Percentiles rank a stretch among this genome's conserved stretches.
phyloP scores from a whole-genome alignment of 2,888 invertebrate genomes.

The Pocota personata region DNA sequence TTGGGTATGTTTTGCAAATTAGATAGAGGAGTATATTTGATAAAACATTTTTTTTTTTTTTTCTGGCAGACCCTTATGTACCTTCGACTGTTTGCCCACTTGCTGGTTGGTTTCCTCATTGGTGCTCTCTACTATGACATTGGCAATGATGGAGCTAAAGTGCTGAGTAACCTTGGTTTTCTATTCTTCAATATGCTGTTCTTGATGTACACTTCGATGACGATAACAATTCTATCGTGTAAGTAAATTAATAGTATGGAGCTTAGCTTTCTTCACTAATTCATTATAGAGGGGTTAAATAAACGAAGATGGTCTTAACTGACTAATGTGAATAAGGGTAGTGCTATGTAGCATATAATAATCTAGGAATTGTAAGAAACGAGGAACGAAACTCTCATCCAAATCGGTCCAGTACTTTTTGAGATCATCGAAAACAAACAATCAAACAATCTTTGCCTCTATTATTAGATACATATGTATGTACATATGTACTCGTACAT shows the following conservation, averaged over 20 bases:
- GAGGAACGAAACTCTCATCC: no score
- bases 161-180: slow-evolving; percentile 97
- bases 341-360: no score
- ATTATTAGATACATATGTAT: no score
- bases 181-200: slow-evolving; percentile 99
- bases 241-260: slow-evolving; percentile 81
- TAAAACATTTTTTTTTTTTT: neutral
- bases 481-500: no score
- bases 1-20: slow-evolving; percentile 86
- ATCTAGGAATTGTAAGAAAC: no score
- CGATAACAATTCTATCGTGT: slow-evolving; percentile 99
- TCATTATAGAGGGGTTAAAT: no score
- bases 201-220: slow-evolving; percentile 99
- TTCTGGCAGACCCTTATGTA: slow-evolving; percentile 95
- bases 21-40: neutral
- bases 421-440: no score
- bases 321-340: no score
- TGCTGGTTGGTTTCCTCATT: slow-evolving; percentile 96
- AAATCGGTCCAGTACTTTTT: no score
- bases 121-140: slow-evolving; percentile 97
- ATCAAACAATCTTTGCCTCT: no score
- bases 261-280: no score
- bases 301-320: no score
- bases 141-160: slow-evolving; percentile 97
- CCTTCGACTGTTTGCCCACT: slow-evolving; percentile 95